Conservation (phyloP, 2,797 vertebrate species). For the Leuciscus waleckii region DNA sequence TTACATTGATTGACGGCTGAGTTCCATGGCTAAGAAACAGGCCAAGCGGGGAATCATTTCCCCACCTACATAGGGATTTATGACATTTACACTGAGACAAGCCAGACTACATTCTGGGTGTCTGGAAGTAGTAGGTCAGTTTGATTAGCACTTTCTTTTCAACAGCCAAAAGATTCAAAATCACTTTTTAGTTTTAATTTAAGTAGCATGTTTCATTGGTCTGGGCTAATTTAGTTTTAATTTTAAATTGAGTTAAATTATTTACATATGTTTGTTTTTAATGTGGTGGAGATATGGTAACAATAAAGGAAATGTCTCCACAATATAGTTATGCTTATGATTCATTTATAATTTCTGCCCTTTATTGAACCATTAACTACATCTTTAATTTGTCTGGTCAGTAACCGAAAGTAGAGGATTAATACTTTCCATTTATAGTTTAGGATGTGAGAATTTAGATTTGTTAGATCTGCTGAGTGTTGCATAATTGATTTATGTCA, state of each 20-base stretch:
- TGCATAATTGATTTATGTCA: neutral
- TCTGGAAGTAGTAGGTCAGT: conserved; percentile 36
- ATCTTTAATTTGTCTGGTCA: neutral
- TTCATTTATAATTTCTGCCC: neutral
- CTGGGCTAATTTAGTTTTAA: neutral
- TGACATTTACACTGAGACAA: conserved; percentile 42
- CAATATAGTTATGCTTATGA: neutral
- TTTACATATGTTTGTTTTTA: neutral
- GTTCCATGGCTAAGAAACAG: conserved; percentile 42
- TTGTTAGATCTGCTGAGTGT: neutral
- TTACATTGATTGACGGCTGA: conserved; percentile 62
- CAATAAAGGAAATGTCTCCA: neutral
- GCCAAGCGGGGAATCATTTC: conserved; percentile 31
- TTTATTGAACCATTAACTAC: neutral
- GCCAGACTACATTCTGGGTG: conserved; percentile 31
- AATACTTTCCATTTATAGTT: neutral
- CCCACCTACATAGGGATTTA: conserved; percentile 48
- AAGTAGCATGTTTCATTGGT: neutral
- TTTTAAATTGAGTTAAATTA: neutral
- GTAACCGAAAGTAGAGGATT: neutral
- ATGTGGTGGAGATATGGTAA: neutral
- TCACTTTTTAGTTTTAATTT: neutral
- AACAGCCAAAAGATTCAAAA: conserved; percentile 1
- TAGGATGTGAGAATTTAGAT: neutral
- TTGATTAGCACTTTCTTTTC: neutral